phyloP scores from a whole-genome alignment of 2,113 vertebrate genomes.

The Arvicanthis niloticus region DNA sequence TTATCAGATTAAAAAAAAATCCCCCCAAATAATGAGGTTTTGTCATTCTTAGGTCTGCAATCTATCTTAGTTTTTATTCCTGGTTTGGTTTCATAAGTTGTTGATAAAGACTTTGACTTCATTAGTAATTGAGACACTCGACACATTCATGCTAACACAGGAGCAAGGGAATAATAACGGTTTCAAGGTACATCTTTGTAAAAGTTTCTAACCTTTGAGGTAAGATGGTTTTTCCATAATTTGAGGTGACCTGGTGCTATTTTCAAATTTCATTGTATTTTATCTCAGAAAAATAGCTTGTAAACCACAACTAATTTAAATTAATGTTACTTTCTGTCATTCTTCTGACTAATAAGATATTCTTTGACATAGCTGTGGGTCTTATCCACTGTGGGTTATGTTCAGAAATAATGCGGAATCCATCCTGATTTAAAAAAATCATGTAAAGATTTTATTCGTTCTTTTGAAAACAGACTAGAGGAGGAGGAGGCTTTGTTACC shows the following conservation, averaged over 20 bases:
- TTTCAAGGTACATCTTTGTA: not conserved
- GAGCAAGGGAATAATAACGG: not conserved
- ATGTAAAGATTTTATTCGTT: constrained; percentile 24
- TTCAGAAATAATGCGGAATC: constrained; percentile 30
- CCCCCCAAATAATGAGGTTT: constrained; percentile 34
- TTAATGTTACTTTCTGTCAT: constrained; percentile 43
- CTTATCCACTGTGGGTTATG: not conserved
- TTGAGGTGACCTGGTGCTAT: constrained; percentile 38
- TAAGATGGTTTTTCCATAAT: not conserved
- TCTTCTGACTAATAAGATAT: constrained; percentile 2
- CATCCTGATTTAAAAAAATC: constrained; percentile 34
- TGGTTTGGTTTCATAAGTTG: constrained; percentile 51
- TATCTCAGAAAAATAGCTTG: constrained; percentile 49
- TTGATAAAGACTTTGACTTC: constrained; percentile 45
- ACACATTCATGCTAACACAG: not conserved
- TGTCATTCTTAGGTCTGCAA: not conserved
- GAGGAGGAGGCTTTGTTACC: not conserved
- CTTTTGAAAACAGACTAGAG: constrained; percentile 48
- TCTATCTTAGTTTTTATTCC: constrained; percentile 23
- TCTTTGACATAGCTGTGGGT: not conserved
- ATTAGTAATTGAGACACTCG: constrained; percentile 32
- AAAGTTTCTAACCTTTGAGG: constrained; percentile 61
- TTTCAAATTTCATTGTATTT: constrained; percentile 53
- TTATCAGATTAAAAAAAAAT: not conserved
- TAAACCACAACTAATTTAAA: constrained; percentile 24